These are phyloP conservation scores for Syndactyla subalaris DNA, from an alignment of 2,797 vertebrate genomes.

Conservation along the genomic window DNA sequence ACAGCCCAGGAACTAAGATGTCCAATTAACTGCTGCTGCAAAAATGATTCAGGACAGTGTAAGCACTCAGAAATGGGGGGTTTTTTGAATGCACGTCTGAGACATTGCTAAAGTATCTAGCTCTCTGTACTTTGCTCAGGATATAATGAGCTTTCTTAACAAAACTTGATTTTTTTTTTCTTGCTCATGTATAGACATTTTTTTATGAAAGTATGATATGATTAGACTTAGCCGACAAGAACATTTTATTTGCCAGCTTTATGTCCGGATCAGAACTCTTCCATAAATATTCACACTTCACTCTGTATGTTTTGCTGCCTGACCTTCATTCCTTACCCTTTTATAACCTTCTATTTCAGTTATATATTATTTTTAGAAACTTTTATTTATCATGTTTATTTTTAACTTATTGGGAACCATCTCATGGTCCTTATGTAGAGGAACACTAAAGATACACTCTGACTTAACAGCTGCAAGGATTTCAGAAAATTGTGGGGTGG, in stretches of 20 bases:
- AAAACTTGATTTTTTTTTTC: not conserved
- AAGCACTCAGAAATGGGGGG: not conserved
- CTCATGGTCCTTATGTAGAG: not conserved
- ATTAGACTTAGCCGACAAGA: not conserved
- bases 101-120: not conserved
- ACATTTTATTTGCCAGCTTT: not conserved
- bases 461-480: not conserved
- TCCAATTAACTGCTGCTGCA: conserved; percentile 22
- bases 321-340: not conserved
- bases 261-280: not conserved
- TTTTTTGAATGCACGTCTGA: not conserved
- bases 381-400: not conserved
- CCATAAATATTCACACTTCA: not conserved
- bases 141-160: not conserved
- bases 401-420: not conserved
- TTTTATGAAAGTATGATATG: not conserved
- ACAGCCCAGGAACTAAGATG: not conserved
- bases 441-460: not conserved
- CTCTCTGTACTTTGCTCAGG: not conserved
- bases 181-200: not conserved
- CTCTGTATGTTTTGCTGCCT: not conserved
- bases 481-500: not conserved
- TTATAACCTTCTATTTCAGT: not conserved
- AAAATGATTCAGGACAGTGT: not conserved
- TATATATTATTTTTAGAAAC: not conserved